Conservation (phyloP, 2,888 invertebrate species). For the Euclidia mi region DNA sequence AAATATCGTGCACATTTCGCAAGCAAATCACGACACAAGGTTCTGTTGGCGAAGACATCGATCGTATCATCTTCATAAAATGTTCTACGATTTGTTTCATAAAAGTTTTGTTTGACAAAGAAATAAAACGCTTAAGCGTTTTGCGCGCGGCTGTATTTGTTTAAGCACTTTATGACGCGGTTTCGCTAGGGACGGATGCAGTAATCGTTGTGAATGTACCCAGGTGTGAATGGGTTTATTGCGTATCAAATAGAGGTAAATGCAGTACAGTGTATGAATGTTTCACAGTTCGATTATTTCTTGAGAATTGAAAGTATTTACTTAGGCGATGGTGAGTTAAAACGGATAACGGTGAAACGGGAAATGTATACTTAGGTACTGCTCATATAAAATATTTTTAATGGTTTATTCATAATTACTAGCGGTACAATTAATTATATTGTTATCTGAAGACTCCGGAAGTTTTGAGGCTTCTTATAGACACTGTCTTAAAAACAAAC, state of each 20-base stretch:
- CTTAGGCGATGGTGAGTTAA: too few species aligned
- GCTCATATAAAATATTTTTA: too few species aligned
- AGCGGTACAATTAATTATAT: too few species aligned
- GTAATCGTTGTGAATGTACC: constrained; percentile 30
- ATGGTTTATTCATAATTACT: too few species aligned
- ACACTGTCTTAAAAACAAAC: too few species aligned
- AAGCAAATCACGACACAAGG: constrained; percentile 19
- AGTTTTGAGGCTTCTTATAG: too few species aligned
- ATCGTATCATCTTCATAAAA: constrained; percentile 35
- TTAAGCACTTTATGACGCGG: constrained; percentile 35
- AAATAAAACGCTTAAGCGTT: constrained; percentile 39
- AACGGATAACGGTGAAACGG: too few species aligned
- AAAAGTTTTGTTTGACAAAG: constrained; percentile 42
- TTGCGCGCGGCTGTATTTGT: constrained; percentile 37
- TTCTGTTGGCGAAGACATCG: constrained; percentile 29
- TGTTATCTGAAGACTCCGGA: too few species aligned
- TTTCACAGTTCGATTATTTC: too few species aligned
- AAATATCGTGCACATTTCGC: constrained; percentile 11
- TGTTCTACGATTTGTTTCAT: constrained; percentile 44
- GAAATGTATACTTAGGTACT: too few species aligned
- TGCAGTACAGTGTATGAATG: not conserved
- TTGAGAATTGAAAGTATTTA: too few species aligned
- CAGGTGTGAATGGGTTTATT: constrained; percentile 14
- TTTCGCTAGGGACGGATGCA: constrained; percentile 21
- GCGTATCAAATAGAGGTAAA: not conserved